phyloP scores from a whole-genome alignment of 2,888 invertebrate species.

The Trachelus troglodyta region DNA sequence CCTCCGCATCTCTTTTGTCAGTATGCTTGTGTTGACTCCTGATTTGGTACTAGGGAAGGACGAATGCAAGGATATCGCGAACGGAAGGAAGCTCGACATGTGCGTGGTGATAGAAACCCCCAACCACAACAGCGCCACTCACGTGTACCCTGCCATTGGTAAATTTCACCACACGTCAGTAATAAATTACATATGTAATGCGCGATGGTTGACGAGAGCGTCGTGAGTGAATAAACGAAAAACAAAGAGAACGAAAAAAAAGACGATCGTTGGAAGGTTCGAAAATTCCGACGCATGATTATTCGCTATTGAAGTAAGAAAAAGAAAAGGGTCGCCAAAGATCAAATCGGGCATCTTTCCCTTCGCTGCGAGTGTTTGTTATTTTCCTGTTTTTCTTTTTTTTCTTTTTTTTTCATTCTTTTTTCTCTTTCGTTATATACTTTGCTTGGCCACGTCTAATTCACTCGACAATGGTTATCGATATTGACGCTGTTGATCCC shows the following conservation, averaged over 20 bases:
- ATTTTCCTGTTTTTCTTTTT: background rate
- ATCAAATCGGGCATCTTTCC: background rate
- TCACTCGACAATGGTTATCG: background rate
- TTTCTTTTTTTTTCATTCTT: background rate
- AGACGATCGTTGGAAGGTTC: background rate
- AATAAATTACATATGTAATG: background rate
- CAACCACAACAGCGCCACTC: slow-evolving; percentile 43
- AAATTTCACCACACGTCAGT: slow-evolving; percentile 15
- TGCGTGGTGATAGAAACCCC: slow-evolving; percentile 46
- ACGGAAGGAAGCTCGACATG: slow-evolving; percentile 36
- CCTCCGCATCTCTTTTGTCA: background rate
- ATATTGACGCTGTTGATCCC: background rate
- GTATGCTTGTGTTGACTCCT: slow-evolving; percentile 10
- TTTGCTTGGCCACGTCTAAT: background rate
- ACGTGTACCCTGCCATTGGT: slow-evolving; percentile 53
- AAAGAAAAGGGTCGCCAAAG: background rate
- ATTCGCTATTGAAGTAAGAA: background rate
- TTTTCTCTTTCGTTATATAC: background rate
- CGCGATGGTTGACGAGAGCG: background rate
- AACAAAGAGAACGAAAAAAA: background rate
- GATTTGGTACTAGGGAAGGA: slow-evolving; percentile 21
- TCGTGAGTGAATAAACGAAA: background rate
- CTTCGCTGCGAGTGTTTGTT: background rate
- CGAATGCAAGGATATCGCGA: slow-evolving; percentile 23
- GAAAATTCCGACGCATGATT: background rate